Conservation (phyloP, 2,888 invertebrate genomes). For the Phalangium opilio region DNA sequence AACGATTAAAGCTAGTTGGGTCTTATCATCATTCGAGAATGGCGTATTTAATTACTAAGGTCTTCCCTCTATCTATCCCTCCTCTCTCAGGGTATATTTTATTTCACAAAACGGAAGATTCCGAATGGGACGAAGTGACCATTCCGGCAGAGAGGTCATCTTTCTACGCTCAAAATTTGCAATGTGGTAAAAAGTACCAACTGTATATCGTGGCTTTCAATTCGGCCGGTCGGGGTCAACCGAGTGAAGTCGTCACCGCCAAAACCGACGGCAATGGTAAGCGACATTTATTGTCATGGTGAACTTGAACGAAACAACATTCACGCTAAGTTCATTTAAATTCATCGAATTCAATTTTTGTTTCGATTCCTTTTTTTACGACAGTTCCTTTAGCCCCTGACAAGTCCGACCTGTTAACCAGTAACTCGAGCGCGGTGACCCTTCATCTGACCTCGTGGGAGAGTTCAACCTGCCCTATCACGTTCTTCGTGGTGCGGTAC, state of each 20-base stretch:
- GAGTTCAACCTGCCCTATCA: conserved; percentile 88
- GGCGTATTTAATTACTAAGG: too few species aligned
- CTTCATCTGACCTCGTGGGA: conserved; percentile 84
- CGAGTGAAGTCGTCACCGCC: conserved; percentile 37
- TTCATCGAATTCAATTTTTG: too few species aligned
- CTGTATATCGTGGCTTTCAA: conserved; percentile 61
- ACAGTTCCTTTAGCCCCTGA: conserved; percentile 76
- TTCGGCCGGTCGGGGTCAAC: conserved; percentile 54
- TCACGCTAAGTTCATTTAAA: conserved; percentile 5
- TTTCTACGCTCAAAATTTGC: conserved; percentile 52
- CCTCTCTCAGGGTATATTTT: conserved; percentile 24
- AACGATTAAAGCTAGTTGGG: too few species aligned
- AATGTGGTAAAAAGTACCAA: conserved; percentile 63
- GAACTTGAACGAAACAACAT: too few species aligned
- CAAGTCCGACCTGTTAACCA: conserved; percentile 76
- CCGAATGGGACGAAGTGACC: conserved; percentile 48
- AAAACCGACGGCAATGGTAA: conserved; percentile 32
- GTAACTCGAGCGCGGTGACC: conserved; percentile 78
- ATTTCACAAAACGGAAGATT: conserved; percentile 31
- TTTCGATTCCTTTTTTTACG: conserved; percentile 8
- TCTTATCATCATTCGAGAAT: too few species aligned
- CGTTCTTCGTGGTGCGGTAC: conserved; percentile 86
- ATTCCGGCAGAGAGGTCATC: conserved; percentile 53
- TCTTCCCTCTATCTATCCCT: too few species aligned
- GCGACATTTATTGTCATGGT: too few species aligned